Evolutionary conservation across 2,888 invertebrate species (phyloP).

Genomic region (Celastrina argiolus): DNA sequence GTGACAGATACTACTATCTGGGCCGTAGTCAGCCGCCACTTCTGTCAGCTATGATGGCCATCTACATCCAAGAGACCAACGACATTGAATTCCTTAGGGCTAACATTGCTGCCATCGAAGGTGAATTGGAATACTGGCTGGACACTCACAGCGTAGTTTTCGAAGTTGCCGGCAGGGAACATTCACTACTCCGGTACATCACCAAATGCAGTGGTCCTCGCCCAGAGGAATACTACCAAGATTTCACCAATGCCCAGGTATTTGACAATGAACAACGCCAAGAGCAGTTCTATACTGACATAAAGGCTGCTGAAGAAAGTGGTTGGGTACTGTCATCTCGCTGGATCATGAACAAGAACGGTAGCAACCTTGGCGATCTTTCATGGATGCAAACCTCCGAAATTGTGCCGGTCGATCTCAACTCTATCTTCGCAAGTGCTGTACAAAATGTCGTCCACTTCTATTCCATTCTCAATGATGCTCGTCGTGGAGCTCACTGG

Average conservation of each 20-base stretch:
- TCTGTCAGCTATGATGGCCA: conserved; percentile 83
- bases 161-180: conserved; percentile 63
- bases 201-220: conserved; percentile 81
- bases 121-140: conserved; percentile 82
- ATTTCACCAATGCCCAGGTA: conserved; percentile 70
- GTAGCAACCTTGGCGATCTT: conserved; percentile 79
- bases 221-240: conserved; percentile 85
- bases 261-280: conserved; percentile 59
- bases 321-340: conserved; percentile 93
- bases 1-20: conserved; percentile 87
- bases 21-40: conserved; percentile 85
- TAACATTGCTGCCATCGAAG: conserved; percentile 77
- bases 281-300: conserved; percentile 81
- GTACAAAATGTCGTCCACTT: conserved; percentile 80
- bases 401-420: conserved; percentile 89
- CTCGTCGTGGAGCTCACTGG: conserved; percentile 71
- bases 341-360: conserved; percentile 81
- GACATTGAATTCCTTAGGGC: conserved; percentile 80
- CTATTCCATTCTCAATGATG: conserved; percentile 69
- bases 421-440: conserved; percentile 85
- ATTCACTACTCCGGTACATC: conserved; percentile 79
- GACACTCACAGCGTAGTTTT: conserved; percentile 73
- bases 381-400: conserved; percentile 80
- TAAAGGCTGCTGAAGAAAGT: conserved; percentile 89
- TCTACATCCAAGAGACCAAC: conserved; percentile 81